Percentiles rank a stretch among this genome's conserved stretches.
These are phyloP conservation scores for Oreortyx pictus DNA, from an alignment of 2,797 vertebrate species.

Conservation along the genomic window DNA sequence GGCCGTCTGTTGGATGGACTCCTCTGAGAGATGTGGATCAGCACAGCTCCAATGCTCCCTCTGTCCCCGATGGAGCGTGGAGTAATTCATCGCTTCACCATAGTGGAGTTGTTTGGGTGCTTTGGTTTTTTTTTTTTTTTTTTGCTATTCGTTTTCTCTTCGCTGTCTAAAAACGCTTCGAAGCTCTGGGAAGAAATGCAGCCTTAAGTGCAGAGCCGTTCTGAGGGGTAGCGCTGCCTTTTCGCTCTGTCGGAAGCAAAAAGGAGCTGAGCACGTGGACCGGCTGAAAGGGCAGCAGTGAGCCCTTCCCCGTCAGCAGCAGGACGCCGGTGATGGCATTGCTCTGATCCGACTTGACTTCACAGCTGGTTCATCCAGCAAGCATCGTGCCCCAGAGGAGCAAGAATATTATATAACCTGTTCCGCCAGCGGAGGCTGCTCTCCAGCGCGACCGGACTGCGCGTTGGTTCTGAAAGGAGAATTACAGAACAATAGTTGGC, in stretches of 20 bases:
- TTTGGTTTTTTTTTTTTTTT: too few species aligned
- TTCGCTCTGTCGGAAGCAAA: neutral
- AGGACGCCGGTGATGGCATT: neutral
- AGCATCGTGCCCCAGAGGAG: constrained; percentile 34
- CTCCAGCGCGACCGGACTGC: neutral
- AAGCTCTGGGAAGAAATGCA: neutral
- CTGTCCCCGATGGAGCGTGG: neutral
- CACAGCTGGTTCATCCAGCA: constrained; percentile 47
- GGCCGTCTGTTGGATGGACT: neutral
- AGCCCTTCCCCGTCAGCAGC: constrained; percentile 9
- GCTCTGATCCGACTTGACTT: constrained; percentile 61
- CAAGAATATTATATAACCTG: constrained; percentile 53
- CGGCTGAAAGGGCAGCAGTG: neutral
- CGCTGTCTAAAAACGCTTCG: accelerated
- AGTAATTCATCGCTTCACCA: neutral
- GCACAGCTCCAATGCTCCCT: neutral
- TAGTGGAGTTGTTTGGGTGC: too few species aligned
- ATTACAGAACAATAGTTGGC: constrained; percentile 46
- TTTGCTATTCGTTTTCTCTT: neutral
- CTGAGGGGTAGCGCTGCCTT: neutral
- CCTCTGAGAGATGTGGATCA: accelerated
- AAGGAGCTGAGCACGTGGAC: neutral
- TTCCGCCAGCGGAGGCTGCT: constrained; percentile 8
- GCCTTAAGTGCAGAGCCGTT: accelerated
- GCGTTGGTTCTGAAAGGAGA: constrained; percentile 37